Evolutionary conservation across 2,888 invertebrate species (phyloP), one percentile per base, ranked within the genome.

Genomic region (Nomada hirtipes): DNA sequence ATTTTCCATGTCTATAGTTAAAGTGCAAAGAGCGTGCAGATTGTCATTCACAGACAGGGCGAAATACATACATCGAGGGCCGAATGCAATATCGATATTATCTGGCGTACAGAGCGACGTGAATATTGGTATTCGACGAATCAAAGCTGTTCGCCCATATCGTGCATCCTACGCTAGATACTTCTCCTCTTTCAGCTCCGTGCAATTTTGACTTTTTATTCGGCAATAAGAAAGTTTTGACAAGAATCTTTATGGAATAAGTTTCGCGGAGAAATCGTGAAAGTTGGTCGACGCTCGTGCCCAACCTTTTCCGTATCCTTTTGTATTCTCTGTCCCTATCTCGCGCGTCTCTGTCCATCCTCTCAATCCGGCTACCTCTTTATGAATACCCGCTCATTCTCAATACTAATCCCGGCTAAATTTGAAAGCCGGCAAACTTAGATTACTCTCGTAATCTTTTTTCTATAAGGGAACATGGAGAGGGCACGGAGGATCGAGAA

Each of bases 171-270:
- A 47, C 59, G 36, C n/a, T 61, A 42, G 67, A 64, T 76, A 52
- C 74, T 63, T 55, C 72, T 44, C 47, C 61, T 59, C 10, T 29
- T 55, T 42, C 23, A 4, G n/a, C 13, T 53, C 63, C 4, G 47
- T 69, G 68, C 70, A 87, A 83, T 82, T 86, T 88, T 86, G 84
- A 87, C 86, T 88, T 89, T 91, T 89, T 89, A 89, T 90, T 89
- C 83, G 88, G 86, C 90, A 89, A 91, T 92, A 92, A 91, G 87
- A 91, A 92, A 92, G 89, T 91, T 92, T 89, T 86, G 85, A 90
- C 89, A 87, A 87, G 89, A 88, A 89, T 91, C 90, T 90, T 91
- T 89, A 90, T 89, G 90, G 89, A 89, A 89, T 90, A 92, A 92
- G 91, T 92, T 92, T 90, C 74, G 52, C 57, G 47, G 63, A 53